Evolutionary conservation across 2,888 invertebrate genomes (phyloP).

Genomic region (Amblyjoppa fuscipennis): DNA sequence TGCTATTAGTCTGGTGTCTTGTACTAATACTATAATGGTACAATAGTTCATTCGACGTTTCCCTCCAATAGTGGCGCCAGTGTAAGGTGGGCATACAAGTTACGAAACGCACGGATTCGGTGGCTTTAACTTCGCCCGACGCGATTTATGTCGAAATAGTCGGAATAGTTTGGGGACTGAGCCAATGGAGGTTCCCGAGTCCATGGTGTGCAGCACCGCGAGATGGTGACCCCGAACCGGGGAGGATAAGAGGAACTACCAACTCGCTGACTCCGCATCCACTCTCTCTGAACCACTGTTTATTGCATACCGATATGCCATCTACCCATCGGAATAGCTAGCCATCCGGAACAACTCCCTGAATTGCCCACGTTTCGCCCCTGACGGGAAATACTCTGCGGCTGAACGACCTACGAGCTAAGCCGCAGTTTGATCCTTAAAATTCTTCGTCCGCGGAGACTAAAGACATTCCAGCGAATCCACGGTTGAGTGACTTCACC

Average conservation of each 20-base stretch:
- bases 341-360: slow-evolving; percentile 27
- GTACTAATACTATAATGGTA: slow-evolving; percentile 48
- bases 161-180: slow-evolving; percentile 66
- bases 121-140: slow-evolving; percentile 62
- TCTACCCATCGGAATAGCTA: slow-evolving; percentile 50
- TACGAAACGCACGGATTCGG: slow-evolving; percentile 52
- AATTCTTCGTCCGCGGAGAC: slow-evolving; percentile 24
- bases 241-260: slow-evolving; percentile 31
- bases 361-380: slow-evolving; percentile 48
- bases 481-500: background rate
- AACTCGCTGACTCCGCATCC: slow-evolving; percentile 43
- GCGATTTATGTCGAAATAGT: slow-evolving; percentile 72
- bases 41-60: slow-evolving; percentile 58
- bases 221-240: slow-evolving; percentile 10
- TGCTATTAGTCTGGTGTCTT: slow-evolving; percentile 36
- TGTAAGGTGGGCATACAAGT: slow-evolving; percentile 33
- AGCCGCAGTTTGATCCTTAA: background rate
- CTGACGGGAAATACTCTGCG: slow-evolving; percentile 26
- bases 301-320: slow-evolving; percentile 74
- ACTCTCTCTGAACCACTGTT: slow-evolving; percentile 61
- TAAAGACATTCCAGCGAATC: slow-evolving; percentile 28
- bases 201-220: slow-evolving; percentile 23
- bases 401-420: background rate
- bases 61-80: background rate
- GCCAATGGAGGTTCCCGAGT: slow-evolving; percentile 1